Conservation (phyloP, 2,797 vertebrate species). For the Euphonia xanthogaster region DNA sequence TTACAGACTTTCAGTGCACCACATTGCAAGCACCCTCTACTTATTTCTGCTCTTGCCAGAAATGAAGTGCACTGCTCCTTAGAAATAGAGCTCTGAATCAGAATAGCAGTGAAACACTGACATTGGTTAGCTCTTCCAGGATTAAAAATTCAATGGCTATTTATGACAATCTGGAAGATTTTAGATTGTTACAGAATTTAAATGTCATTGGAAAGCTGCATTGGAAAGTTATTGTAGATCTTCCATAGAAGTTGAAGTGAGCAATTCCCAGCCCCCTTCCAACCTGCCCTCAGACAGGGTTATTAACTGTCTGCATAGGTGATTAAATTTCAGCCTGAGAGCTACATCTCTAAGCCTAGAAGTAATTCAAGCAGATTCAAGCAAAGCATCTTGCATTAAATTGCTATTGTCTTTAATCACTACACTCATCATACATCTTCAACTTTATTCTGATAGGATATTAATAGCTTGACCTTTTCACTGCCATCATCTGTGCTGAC, state of each 20-base stretch:
- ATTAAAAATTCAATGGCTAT: background rate
- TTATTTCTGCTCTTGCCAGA: background rate
- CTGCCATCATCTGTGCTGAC: background rate
- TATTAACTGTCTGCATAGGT: conserved; percentile 25
- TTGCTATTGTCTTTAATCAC: background rate
- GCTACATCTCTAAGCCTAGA: conserved; percentile 6
- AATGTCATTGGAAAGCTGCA: background rate
- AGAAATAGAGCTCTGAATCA: background rate
- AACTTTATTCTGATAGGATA: conserved; percentile 8
- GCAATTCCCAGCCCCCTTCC: background rate
- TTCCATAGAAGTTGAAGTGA: background rate
- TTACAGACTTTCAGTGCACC: background rate
- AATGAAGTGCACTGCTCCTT: background rate
- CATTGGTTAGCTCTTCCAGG: background rate
- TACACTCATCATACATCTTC: background rate
- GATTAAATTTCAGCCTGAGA: conserved; percentile 12
- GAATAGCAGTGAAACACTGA: background rate
- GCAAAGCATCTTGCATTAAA: background rate
- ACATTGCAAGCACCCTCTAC: background rate
- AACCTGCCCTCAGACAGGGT: background rate
- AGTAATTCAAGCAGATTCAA: conserved; percentile 18
- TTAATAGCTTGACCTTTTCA: conserved; percentile 41
- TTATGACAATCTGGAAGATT: background rate
- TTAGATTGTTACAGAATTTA: background rate
- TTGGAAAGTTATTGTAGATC: background rate